Evolutionary conservation across 2,888 invertebrate genomes (phyloP), one percentile per base, ranked within the genome.

Genomic region (Busseola fusca): DNA sequence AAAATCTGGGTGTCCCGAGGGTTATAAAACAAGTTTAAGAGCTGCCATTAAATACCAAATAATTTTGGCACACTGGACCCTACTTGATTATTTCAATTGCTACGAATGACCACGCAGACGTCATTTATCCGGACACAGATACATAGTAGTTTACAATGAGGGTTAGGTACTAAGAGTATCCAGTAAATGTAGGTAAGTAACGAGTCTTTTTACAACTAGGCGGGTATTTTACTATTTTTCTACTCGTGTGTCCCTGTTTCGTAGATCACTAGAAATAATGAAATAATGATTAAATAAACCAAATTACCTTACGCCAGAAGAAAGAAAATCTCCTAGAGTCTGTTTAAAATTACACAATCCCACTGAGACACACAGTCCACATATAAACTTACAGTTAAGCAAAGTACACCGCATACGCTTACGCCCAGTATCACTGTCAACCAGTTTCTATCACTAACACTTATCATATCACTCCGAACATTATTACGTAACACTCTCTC

Each of bases 401-500:
- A 65, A 68, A 74, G 48, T 74, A 77, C 82, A 79, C 72, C 63
- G 60, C 56, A 76, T 25, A 79, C 60, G 60, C 56, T 74, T 25
- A 79, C 75, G 62, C 76, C 66, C 74, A 64, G 56, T 45, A 62
- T 58, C 67, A 84, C 75, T 52, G 57, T 48, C 37, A 73, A 76
- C 72, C 71, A 80, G 74, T 82, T 73, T 63, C 59, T 78, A 71
- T 78, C 80, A 82, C 82, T 75, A 65, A 65, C 74, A 84, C 83
- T n/a, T 84, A 84, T 83, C 72, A 86, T 77, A 86, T 81, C 87
- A 88, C 82, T 80, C 72, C 74, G 56, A 71, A 77, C 71, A 81
- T 75, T 75, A 80, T 85, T 84, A 86, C 85, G 86, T 84, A 88
- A 88, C 85, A 84, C 86, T 82, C 84, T 69, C 81, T 71, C 77